These are phyloP conservation scores for Nylanderia fulva DNA, from an alignment of 1,140 invertebrate species.

Conservation along the genomic window DNA sequence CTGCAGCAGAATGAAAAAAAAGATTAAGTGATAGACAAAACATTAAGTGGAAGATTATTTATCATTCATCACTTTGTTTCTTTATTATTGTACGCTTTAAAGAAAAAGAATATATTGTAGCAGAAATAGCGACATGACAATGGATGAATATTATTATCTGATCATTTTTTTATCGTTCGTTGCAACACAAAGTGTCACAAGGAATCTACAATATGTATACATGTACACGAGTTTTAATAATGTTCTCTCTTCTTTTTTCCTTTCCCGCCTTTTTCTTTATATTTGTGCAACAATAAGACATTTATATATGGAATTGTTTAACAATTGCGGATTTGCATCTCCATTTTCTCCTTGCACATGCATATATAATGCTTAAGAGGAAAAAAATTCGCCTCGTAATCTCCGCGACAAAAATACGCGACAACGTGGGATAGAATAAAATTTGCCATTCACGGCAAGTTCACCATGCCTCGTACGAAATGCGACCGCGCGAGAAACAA, in stretches of 20 bases:
- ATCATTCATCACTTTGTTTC: background rate
- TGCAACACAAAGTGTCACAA: background rate
- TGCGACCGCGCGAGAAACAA: background rate
- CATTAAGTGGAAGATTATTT: conserved; percentile 29
- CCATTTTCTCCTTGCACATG: background rate
- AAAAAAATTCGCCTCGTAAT: background rate
- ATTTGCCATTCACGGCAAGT: background rate
- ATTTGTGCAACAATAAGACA: background rate
- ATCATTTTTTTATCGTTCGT: conserved; percentile 14
- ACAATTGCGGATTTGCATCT: background rate
- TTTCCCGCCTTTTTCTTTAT: background rate
- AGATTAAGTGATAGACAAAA: too few relatives aligned
- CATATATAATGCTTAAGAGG: background rate
- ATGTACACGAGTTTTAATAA: background rate
- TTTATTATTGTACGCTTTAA: background rate
- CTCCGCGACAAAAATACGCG: background rate
- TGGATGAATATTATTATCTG: conserved; percentile 16
- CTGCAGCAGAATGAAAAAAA: background rate
- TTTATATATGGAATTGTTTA: background rate
- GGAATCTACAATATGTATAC: background rate
- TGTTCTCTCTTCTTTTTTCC: too few relatives aligned
- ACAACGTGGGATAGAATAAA: background rate
- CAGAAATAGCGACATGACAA: conserved; percentile 14
- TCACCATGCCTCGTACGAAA: background rate
- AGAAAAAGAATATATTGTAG: conserved; percentile 29